Evolutionary conservation across 2,888 invertebrate species (phyloP), one percentile per base, ranked within the genome.

Genomic region (Empis stercorea): DNA sequence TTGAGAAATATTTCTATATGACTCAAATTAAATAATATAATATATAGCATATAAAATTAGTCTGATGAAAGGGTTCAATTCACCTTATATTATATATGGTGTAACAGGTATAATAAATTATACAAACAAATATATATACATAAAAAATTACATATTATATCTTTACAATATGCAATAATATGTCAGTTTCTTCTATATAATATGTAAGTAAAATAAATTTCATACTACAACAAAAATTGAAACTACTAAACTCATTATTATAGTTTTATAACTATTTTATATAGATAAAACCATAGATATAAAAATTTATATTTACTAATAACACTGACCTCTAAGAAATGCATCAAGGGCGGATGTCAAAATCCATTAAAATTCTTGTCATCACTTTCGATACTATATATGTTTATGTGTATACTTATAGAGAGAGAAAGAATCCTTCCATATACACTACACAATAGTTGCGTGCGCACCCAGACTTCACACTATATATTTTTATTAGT

Each of bases 301-400:
- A n/a, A 9, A 15, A 15, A 2, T 15, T 3, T 14, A 14, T 36
- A n/a, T 36, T 14, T 14, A 15, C 14, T 36, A 10, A 36, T 38
- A 17, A 16, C 38, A 38, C 38, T 38, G 38, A 38, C 38, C 38
- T 38, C 13, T 17, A 38, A 38, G 38, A 17, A n/a, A 38, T 38
- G 16, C 17, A 38, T 38, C 54, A 55, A 55, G 56, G 54, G 55
- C 54, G 53, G 55, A 56, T 56, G 57, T 59, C 59, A 54, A 57
- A 56, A 59, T 54, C 59, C 56, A 59, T 59, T 59, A 59, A 59
- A 57, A 59, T 59, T 59, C 57, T 55, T 58, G 59, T 59, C 59
- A 56, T 58, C 57, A 58, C 56, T 54, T 55, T 54, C 54, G 23
- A 27, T 27, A 27, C 23, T 27, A 27, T 27, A 27, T 27, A 27